These are phyloP conservation scores for Mareca strepera DNA, from an alignment of 2,797 vertebrate genomes.

Conservation along the genomic window DNA sequence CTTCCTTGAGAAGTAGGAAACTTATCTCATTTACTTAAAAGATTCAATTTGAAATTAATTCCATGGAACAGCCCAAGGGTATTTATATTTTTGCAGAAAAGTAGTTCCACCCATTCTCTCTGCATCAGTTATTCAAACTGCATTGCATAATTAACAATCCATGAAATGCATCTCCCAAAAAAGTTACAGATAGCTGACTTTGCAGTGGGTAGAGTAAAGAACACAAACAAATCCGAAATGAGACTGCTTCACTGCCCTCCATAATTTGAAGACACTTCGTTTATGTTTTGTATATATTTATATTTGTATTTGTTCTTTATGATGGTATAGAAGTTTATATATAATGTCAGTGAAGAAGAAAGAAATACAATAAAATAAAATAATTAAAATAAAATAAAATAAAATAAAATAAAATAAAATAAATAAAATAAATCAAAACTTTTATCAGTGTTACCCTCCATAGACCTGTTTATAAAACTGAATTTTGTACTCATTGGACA, in stretches of 20 bases:
- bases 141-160: constrained; percentile 67
- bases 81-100: constrained; percentile 44
- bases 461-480: not conserved
- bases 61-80: constrained; percentile 13
- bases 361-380: not conserved
- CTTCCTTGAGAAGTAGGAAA: not conserved
- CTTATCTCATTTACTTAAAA: constrained; percentile 63
- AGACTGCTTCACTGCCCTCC: constrained; percentile 17
- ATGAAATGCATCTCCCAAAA: constrained; percentile 59
- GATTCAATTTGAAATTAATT: constrained; percentile 65
- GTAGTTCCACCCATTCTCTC: constrained; percentile 15
- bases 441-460: not conserved
- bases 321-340: not conserved
- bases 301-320: not conserved
- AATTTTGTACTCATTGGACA: not conserved
- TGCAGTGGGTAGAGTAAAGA: constrained; percentile 30
- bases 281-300: not conserved
- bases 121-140: constrained; percentile 58
- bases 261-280: constrained; percentile 24
- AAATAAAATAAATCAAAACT: not conserved
- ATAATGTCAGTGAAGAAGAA: not conserved
- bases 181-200: constrained; percentile 51
- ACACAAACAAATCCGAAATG: not conserved
- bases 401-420: rapidly evolving
- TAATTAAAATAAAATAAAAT: not conserved